These are phyloP conservation scores for Manduca sexta DNA, from an alignment of 1,140 invertebrate species.

Conservation along the genomic window DNA sequence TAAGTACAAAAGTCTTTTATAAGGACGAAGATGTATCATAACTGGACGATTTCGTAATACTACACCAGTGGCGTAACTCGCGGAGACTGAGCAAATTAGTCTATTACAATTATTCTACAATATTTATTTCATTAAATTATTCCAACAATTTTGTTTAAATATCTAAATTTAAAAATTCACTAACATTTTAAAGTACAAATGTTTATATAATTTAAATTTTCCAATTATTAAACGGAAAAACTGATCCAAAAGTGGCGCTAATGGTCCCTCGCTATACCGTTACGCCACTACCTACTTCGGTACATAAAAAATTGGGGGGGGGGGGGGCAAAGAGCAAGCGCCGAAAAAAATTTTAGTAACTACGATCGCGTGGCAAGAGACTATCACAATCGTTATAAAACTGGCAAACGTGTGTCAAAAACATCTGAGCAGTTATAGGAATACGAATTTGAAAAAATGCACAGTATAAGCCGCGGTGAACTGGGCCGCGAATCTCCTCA, in stretches of 20 bases:
- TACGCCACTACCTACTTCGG: too few species aligned
- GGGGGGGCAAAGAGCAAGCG: conserved; percentile 27
- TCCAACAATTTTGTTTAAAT: too few species aligned
- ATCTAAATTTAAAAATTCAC: background rate
- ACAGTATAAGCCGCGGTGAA: background rate
- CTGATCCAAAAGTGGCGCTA: too few species aligned
- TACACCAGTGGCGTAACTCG: conserved; percentile 14
- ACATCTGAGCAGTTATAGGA: conserved; percentile 36
- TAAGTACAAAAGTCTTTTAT: conserved; percentile 66
- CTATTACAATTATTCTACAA: too few species aligned
- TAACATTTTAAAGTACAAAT: background rate
- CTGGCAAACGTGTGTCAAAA: conserved; percentile 35
- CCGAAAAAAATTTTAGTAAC: conserved; percentile 23
- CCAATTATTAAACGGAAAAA: too few species aligned
- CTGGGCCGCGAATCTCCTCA: too few species aligned
- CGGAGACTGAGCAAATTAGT: too few species aligned
- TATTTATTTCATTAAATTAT: too few species aligned
- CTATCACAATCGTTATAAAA: conserved; percentile 48
- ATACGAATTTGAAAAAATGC: background rate
- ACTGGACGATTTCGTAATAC: conserved; percentile 59
- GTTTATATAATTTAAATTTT: background rate
- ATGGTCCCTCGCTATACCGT: too few species aligned
- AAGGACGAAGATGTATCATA: conserved; percentile 66
- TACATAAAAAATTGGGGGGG: conserved; percentile 28
- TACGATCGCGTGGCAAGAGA: conserved; percentile 54